Percentiles rank a stretch among this genome's conserved stretches.
Conservation (phyloP, 2,113 vertebrate species). For the Chiloscyllium plagiosum region DNA sequence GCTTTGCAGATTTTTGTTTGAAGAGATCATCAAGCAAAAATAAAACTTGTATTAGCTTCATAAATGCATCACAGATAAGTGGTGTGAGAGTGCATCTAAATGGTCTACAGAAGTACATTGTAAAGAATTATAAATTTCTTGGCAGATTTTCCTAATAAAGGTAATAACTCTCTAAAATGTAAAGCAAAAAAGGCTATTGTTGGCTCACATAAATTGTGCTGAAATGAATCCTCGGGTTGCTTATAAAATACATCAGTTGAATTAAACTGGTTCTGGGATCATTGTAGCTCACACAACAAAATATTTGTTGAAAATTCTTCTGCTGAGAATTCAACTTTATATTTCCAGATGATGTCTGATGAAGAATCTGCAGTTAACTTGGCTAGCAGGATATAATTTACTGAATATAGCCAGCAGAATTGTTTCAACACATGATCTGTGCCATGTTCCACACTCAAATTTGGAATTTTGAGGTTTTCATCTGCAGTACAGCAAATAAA, state of each 20-base stretch:
- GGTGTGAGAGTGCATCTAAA: background rate
- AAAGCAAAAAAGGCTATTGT: background rate
- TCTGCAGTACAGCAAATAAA: background rate
- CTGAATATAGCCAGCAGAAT: background rate
- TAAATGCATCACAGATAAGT: background rate
- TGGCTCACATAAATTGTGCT: background rate
- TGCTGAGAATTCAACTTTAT: background rate
- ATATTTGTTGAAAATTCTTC: background rate
- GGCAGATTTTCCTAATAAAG: background rate
- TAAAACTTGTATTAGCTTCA: background rate
- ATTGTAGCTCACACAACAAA: background rate
- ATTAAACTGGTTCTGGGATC: background rate
- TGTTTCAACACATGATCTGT: background rate
- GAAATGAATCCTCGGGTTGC: background rate
- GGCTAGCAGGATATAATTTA: background rate
- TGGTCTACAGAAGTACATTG: background rate
- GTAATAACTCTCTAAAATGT: background rate
- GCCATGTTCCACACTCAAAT: background rate
- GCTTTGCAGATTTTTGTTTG: background rate
- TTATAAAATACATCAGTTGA: background rate
- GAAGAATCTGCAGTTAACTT: background rate
- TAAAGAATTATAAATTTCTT: background rate
- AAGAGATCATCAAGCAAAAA: background rate
- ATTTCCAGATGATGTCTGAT: background rate
- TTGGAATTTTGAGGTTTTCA: background rate